phyloP scores from a whole-genome alignment of 2,797 vertebrate species.

The Bucorvus abyssinicus region DNA sequence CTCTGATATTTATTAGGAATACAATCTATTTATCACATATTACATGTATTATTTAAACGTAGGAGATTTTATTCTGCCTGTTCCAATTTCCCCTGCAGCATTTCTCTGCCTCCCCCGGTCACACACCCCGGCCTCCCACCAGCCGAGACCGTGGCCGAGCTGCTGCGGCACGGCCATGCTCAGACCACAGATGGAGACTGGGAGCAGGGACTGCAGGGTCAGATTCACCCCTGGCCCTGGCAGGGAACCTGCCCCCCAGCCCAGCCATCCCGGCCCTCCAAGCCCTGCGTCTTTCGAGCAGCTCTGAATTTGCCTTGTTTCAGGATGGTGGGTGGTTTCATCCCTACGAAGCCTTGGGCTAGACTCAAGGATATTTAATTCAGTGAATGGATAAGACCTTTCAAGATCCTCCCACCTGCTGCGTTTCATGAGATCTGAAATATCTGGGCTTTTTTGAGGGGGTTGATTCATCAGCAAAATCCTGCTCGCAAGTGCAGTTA shows the following conservation, averaged over 20 bases:
- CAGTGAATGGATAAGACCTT: conserved; percentile 61
- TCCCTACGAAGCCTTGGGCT: not conserved
- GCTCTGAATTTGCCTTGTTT: not conserved
- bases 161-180: fast-evolving
- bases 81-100: not conserved
- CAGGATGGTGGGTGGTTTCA: conserved; percentile 13
- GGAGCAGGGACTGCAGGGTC: not conserved
- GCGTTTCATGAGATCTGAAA: not conserved
- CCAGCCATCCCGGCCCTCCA: not conserved
- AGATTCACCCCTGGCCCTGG: not conserved
- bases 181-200: fast-evolving
- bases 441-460: not conserved
- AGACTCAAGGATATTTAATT: conserved; percentile 40
- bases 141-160: fast-evolving
- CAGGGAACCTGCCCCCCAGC: not conserved
- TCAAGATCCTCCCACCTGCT: conserved; percentile 53
- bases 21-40: conserved; percentile 37
- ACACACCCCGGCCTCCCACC: not conserved
- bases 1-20: conserved; percentile 34
- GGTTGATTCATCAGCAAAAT: conserved; percentile 36
- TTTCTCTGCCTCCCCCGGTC: not conserved
- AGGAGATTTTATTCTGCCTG: not conserved
- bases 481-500: not conserved
- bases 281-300: fast-evolving
- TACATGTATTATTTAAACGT: conserved; percentile 27